Evolutionary conservation across 2,888 invertebrate species (phyloP).

Genomic region (Cecidostiba fungosa): DNA sequence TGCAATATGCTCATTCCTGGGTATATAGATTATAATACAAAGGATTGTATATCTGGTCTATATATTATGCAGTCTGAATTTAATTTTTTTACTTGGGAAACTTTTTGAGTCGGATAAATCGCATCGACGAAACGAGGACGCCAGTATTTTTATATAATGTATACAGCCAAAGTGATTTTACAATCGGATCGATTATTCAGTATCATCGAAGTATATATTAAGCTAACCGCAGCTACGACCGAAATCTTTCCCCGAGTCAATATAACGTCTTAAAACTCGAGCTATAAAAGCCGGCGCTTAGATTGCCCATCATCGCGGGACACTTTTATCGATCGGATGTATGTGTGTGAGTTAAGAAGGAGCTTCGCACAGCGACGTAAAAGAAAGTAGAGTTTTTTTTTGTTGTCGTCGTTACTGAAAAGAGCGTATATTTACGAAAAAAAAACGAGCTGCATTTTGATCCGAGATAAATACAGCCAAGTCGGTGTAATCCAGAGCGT

Average conservation of each 20-base stretch:
- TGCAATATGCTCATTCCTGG: too few relatives aligned
- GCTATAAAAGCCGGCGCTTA: background rate
- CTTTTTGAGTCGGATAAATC: background rate
- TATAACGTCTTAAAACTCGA: background rate
- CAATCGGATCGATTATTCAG: background rate
- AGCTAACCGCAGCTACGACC: background rate
- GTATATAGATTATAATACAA: too few relatives aligned
- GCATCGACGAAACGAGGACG: background rate
- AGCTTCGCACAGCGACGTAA: background rate
- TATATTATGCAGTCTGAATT: too few relatives aligned
- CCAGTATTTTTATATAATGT: background rate
- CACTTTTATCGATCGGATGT: constrained; percentile 6
- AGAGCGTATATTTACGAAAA: background rate
- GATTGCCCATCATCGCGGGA: background rate
- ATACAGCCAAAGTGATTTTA: background rate
- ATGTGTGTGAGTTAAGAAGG: background rate
- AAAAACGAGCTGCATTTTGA: constrained; percentile 41
- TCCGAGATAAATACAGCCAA: constrained; percentile 45
- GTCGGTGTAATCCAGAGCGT: constrained; percentile 35
- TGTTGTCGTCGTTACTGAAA: background rate
- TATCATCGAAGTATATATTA: background rate
- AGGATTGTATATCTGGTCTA: too few relatives aligned
- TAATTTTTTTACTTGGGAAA: too few relatives aligned
- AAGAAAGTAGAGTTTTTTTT: background rate
- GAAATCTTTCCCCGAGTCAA: background rate